Base-by-base conservation (phyloP, 1,140 invertebrate genomes). In the Lepidotrigona ventralis region DNA sequence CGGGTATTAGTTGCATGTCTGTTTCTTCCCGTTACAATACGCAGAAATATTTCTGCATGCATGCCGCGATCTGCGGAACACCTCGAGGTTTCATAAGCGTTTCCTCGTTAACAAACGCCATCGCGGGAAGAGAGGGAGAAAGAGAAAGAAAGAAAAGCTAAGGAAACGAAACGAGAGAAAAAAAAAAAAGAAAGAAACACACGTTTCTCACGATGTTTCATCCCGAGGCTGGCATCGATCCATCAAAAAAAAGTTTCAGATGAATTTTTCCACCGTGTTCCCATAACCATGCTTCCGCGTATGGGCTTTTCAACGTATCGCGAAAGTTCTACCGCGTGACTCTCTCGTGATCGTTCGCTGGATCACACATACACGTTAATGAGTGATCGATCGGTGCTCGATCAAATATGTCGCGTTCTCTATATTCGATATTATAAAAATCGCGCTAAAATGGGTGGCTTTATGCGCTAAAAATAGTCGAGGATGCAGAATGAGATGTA, bases 11-110 rank as follows among this genome's bases (percentile, higher is more conserved):
- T 83, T 83, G 54, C 77, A 58, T 68, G 77, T 17, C 77, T 66
- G 70, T 51, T 68, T 72, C 87, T 88, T 85, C 79, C 66, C 76
- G 78, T 73, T 77, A 81, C 82, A 70, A 77, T 81, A 87, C 79
- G 76, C 64, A 70, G 79, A 88, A 78, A 79, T 76, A 80, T 81
- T 75, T 88, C 82, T 58, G 72, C 87, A 88, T 88, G 86, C 87
- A 87, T 88, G 64, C 87, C 86, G 66, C 72, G 69, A 56, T 72
- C 66, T 21, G 26, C 76, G 56, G 60, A 71, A 82, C 87, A 85
- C 56, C 23, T 19, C 53, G 53, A 76, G 87, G 82, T 88, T 88
- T 88, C 71, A 79, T 88, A 88, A 88, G 80, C 81, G 77, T 79
- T 88, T 88, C 87, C 75, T 81, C 79, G 75, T 66, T 51, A 60